phyloP scores from a whole-genome alignment of 2,113 vertebrate genomes.

The Lonchura striata region DNA sequence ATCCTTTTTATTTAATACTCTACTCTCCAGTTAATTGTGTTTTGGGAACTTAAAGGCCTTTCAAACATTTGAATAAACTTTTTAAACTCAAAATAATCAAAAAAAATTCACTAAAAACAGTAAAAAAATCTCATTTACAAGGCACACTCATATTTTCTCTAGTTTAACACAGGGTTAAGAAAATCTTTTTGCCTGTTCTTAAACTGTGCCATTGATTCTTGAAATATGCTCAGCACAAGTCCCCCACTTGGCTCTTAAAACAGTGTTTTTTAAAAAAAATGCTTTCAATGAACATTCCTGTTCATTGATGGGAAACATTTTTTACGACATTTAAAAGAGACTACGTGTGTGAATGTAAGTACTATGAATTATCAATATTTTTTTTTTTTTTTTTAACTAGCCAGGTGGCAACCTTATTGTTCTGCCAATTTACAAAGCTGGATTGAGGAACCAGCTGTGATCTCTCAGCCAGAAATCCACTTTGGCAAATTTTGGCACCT shows the following conservation, averaged over 20 bases:
- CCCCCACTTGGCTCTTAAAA: neutral
- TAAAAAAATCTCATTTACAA: neutral
- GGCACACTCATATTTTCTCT: neutral
- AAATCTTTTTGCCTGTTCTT: neutral
- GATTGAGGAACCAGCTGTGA: slow-evolving; percentile 9
- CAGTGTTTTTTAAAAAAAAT: neutral
- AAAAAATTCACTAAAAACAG: neutral
- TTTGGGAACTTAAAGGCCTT: neutral
- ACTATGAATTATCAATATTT: neutral
- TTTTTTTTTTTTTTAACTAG: neutral
- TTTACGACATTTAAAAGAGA: neutral
- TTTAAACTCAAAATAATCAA: neutral
- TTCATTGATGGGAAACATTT: neutral
- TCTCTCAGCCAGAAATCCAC: neutral
- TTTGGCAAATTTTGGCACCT: neutral
- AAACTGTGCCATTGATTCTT: neutral
- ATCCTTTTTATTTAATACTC: neutral
- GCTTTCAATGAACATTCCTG: neutral
- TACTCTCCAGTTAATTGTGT: neutral
- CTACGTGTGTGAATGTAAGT: no score
- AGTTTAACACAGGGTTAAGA: neutral
- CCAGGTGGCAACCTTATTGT: neutral
- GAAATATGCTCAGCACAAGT: neutral
- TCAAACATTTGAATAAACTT: neutral
- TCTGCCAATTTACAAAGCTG: neutral